Evolutionary conservation across 2,113 vertebrate species (phyloP).

Genomic region (Bagarius yarrelli): DNA sequence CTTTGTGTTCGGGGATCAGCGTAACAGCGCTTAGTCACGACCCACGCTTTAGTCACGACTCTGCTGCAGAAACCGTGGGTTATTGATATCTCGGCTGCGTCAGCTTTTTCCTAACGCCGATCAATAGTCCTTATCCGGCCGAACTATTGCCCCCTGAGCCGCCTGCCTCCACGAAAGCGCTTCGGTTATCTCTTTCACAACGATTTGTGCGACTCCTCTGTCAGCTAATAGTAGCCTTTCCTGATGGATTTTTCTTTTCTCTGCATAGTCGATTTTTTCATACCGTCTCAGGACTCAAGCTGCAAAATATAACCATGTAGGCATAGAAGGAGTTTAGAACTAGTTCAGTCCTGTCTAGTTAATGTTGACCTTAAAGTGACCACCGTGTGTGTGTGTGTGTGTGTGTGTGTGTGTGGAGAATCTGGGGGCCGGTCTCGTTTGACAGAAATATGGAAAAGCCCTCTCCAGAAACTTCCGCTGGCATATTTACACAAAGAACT

Average conservation of each 20-base stretch:
- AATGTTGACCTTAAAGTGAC: not conserved
- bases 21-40: not conserved
- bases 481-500: constrained; percentile 47
- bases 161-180: constrained; percentile 12
- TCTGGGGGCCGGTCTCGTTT: not conserved
- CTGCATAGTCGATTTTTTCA: not conserved
- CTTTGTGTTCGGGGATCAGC: not conserved
- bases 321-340: not conserved
- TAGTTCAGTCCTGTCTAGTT: not conserved
- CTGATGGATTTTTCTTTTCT: not conserved
- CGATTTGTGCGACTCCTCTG: not conserved
- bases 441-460: constrained; percentile 40
- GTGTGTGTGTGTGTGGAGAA: not conserved
- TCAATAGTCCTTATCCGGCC: constrained; percentile 41
- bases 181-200: constrained; percentile 11
- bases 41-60: not conserved
- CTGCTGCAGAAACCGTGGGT: constrained; percentile 24
- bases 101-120: constrained; percentile 35
- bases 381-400: not conserved
- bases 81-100: constrained; percentile 42
- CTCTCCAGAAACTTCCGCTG: constrained; percentile 40
- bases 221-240: not conserved
- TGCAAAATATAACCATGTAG: too few relatives aligned
- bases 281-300: not conserved
- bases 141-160: constrained; percentile 29